Conservation (phyloP, 2,888 invertebrate genomes). For the Himalopsyche anomala region DNA sequence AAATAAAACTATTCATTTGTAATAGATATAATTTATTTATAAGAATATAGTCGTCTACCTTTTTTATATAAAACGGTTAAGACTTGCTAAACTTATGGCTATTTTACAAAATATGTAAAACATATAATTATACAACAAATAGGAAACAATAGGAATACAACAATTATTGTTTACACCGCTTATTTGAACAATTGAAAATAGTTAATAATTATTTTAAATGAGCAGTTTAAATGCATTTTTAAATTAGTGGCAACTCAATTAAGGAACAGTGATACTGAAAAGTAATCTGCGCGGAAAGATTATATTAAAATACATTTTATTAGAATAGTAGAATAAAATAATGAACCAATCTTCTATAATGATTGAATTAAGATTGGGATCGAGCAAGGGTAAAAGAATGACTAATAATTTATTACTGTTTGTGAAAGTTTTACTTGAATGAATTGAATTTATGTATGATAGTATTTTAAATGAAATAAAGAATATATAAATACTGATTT, state of each 20-base stretch:
- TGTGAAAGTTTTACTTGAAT: conserved; percentile 15
- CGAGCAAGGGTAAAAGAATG: background rate
- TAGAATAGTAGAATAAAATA: background rate
- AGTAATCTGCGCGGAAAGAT: background rate
- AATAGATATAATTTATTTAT: conserved; percentile 44
- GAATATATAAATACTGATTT: conserved; percentile 7
- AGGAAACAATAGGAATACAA: background rate
- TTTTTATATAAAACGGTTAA: conserved; percentile 1
- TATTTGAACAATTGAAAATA: too few relatives aligned
- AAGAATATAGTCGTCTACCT: conserved; percentile 17
- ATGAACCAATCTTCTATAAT: background rate
- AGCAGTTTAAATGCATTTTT: background rate
- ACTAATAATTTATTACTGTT: conserved; percentile 13
- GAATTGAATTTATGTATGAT: conserved; percentile 25
- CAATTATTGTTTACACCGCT: background rate
- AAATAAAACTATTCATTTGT: conserved; percentile 30
- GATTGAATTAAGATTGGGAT: background rate
- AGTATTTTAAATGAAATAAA: conserved; percentile 16
- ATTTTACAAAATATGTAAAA: conserved; percentile 17
- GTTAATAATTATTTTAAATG: background rate
- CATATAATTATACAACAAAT: conserved; percentile 3
- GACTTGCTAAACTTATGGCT: conserved; percentile 19
- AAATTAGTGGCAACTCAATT: background rate
- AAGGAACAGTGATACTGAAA: background rate
- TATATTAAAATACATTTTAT: background rate